Evolutionary conservation across 2,797 vertebrate genomes (phyloP), one percentile per base, ranked within the genome.

Genomic region (Sylvilagus floridanus): DNA sequence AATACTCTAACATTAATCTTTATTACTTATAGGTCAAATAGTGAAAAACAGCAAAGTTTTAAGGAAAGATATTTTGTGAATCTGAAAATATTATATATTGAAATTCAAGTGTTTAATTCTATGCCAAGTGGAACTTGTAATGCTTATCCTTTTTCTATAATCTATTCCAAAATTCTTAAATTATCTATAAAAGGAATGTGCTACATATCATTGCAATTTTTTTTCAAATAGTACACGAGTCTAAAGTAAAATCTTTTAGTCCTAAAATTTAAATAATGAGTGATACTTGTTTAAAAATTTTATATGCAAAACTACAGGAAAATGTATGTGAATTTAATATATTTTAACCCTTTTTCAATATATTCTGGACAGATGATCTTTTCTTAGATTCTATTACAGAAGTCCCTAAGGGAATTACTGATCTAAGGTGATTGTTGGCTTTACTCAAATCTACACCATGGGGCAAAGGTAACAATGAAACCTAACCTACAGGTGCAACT

Each of bases 31-130:
- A 5, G 28, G 21, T 77, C 90, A 90, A 79, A 76, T 54, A 5
- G 81, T 32, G 13, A 93, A 93, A 72, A 93, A 5, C 65, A 77
- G 87, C 78, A 63, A 54, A 32, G 87, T n/a, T 81, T 84, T 81
- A 93, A 90, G 52, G 62, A 87, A 63, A 54, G 37, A 73, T 82
- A 93, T 3, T 57, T 85, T 54, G 30, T 26, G 8, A 90, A 66
- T 66, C 26, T 84, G 26, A 94, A 90, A 84, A 71, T 60, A 3
- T 52, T 89, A 52, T 54, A 28, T 17, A 69, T 30, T 52, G 17
- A 82, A 24, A 75, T 14, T 16, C 28, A 75, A 63, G 35, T 79
- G 54, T 81, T n/a, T 85, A 77, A 82, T 12, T 88, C 19, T 78
- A 62, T 62, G 52, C 19, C 35, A 96, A 91, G 12, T 68, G 5